These are phyloP conservation scores for Mormyrops attenuatus DNA, from an alignment of 2,797 vertebrate genomes.

Conservation along the genomic window DNA sequence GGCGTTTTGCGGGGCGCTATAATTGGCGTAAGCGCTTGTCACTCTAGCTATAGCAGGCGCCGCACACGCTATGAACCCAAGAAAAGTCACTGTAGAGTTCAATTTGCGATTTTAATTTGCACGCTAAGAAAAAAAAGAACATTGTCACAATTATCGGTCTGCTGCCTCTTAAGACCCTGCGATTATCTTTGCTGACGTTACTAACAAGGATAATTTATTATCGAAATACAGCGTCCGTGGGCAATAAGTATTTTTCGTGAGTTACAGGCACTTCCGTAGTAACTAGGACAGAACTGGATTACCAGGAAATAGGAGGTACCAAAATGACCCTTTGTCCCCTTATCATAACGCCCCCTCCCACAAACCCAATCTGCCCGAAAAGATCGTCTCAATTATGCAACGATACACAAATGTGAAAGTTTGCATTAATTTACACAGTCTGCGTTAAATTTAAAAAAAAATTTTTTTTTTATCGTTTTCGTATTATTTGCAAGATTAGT, in stretches of 20 bases:
- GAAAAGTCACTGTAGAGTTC: conserved; percentile 14
- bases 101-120: background rate
- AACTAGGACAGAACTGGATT: background rate
- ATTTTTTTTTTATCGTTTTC: background rate
- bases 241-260: background rate
- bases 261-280: background rate
- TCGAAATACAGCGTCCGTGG: background rate
- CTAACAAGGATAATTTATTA: background rate
- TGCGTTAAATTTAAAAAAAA: background rate
- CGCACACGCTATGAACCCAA: background rate
- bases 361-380: background rate
- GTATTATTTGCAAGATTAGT: background rate
- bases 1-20: background rate
- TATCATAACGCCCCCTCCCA: background rate
- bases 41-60: background rate
- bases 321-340: background rate
- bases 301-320: background rate
- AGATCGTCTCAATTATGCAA: background rate
- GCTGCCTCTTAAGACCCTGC: background rate
- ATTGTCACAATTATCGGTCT: background rate
- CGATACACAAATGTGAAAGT: background rate
- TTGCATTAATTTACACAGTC: background rate
- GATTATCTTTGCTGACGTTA: background rate
- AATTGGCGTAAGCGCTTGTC: conserved; percentile 17
- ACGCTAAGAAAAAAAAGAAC: background rate